Conservation (phyloP, 2,797 vertebrate species). For the Micromesistius poutassou region DNA sequence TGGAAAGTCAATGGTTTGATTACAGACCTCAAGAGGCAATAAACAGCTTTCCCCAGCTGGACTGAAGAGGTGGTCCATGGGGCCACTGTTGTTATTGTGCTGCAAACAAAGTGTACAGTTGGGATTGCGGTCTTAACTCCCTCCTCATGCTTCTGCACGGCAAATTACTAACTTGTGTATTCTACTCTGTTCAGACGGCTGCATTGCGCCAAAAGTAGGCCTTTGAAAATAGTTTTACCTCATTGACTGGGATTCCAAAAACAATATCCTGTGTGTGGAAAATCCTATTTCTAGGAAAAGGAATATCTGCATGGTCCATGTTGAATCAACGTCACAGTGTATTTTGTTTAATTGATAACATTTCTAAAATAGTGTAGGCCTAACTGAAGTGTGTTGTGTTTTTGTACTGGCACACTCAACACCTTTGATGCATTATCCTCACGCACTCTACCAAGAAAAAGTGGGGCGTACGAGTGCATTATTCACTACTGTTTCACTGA, state of each 20-base stretch:
- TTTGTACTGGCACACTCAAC: background rate
- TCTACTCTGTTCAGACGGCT: background rate
- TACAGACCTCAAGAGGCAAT: constrained; percentile 5
- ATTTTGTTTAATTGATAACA: background rate
- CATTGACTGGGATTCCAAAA: background rate
- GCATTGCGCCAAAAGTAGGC: background rate
- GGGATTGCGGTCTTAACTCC: background rate
- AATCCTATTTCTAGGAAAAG: background rate
- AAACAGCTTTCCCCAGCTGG: background rate
- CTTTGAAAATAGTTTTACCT: background rate
- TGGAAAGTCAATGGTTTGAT: constrained; percentile 6
- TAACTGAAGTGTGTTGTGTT: background rate
- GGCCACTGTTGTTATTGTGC: background rate
- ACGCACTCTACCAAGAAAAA: background rate
- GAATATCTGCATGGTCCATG: background rate
- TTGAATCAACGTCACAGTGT: background rate
- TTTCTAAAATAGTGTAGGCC: too few species aligned
- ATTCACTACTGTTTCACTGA: background rate
- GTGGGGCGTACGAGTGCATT: background rate
- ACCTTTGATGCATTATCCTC: background rate
- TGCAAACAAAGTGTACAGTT: background rate
- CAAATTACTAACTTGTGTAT: background rate
- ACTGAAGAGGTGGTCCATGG: background rate
- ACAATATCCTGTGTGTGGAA: background rate
- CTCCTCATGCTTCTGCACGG: background rate